phyloP scores from a whole-genome alignment of 2,113 vertebrate genomes.

The Gambusia affinis region DNA sequence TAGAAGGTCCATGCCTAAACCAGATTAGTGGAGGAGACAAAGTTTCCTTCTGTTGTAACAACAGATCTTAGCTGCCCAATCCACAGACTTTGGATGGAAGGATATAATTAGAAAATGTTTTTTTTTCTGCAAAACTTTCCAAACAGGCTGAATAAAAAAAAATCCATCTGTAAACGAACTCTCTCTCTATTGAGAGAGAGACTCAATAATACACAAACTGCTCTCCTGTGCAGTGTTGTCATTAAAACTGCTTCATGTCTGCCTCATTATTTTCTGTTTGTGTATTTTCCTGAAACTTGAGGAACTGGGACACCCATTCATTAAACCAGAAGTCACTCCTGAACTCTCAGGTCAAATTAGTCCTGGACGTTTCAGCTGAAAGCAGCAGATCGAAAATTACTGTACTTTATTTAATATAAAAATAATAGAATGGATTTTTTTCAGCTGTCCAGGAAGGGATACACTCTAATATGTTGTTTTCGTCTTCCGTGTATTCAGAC shows the following conservation, averaged over 20 bases:
- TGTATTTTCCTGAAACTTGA: background rate
- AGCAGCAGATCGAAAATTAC: background rate
- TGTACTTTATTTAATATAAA: background rate
- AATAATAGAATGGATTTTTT: background rate
- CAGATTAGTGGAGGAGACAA: too few species aligned
- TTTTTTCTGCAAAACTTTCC: background rate
- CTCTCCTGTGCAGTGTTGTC: background rate
- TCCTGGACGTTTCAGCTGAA: background rate
- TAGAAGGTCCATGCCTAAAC: too few species aligned
- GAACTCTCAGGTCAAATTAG: background rate
- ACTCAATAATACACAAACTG: background rate
- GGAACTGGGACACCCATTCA: background rate
- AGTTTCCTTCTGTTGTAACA: too few species aligned
- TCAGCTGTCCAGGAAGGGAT: background rate
- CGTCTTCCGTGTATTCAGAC: background rate
- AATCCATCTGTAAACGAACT: background rate
- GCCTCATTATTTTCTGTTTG: background rate
- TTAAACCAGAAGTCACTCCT: background rate
- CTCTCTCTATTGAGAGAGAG: background rate
- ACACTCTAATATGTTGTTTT: background rate
- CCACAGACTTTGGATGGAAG: background rate
- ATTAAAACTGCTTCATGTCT: background rate
- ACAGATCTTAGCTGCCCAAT: too few species aligned
- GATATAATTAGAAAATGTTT: background rate
- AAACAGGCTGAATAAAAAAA: background rate